These are phyloP conservation scores for Homarus americanus DNA, from an alignment of 1,140 invertebrate species.

Conservation along the genomic window DNA sequence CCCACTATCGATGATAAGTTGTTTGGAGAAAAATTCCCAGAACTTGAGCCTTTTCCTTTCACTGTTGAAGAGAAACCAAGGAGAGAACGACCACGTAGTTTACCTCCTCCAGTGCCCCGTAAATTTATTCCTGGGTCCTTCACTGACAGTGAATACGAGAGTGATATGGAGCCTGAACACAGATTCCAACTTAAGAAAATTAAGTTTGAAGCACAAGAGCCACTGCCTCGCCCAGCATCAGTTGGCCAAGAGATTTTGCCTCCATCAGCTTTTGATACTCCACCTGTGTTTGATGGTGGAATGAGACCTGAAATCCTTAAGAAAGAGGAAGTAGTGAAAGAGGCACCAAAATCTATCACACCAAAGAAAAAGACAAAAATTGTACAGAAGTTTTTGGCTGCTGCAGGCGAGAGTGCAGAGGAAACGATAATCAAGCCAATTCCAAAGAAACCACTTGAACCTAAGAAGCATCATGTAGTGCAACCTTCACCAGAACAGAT, in stretches of 20 bases:
- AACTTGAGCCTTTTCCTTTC: constrained; percentile 74
- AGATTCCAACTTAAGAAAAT: constrained; percentile 67
- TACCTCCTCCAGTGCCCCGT: constrained; percentile 81
- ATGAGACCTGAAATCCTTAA: constrained; percentile 71
- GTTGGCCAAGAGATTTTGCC: constrained; percentile 57
- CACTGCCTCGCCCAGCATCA: constrained; percentile 39
- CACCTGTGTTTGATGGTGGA: constrained; percentile 64
- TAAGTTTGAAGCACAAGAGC: constrained; percentile 63
- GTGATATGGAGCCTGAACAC: constrained; percentile 82
- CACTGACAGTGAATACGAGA: constrained; percentile 86
- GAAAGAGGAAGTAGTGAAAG: constrained; percentile 49
- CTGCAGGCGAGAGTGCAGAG: constrained; percentile 39
- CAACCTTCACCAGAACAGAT: background rate
- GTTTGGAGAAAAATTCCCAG: constrained; percentile 67
- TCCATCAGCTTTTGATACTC: constrained; percentile 69
- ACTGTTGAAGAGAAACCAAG: constrained; percentile 63
- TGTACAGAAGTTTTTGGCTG: constrained; percentile 68
- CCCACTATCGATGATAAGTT: constrained; percentile 53
- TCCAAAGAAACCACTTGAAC: constrained; percentile 30
- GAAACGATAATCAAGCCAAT: constrained; percentile 33
- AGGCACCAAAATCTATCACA: constrained; percentile 33
- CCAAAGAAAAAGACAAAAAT: constrained; percentile 71
- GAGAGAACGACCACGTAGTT: constrained; percentile 64
- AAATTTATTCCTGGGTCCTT: constrained; percentile 86
- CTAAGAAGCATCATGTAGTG: background rate